Evolutionary conservation across 2,888 invertebrate species (phyloP).

Genomic region (Tubiluchus corallicola): DNA sequence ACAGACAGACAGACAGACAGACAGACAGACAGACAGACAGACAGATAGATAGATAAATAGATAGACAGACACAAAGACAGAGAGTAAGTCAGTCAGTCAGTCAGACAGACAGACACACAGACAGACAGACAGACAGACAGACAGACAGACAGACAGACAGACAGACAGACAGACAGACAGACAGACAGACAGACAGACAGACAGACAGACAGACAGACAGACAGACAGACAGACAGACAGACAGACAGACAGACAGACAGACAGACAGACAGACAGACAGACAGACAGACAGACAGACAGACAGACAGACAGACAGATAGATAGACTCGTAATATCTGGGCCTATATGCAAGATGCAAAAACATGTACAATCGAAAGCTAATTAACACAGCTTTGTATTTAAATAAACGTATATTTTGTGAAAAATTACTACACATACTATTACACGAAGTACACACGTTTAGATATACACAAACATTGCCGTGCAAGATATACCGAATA

Average conservation of each 20-base stretch:
- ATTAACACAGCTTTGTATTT: too few relatives aligned
- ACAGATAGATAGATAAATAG: too few relatives aligned
- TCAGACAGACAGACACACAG: constrained; percentile 4
- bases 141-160: constrained; percentile 6
- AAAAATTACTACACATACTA: too few relatives aligned
- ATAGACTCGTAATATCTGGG: too few relatives aligned
- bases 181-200: constrained; percentile 6
- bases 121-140: constrained; percentile 6
- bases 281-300: constrained; percentile 6
- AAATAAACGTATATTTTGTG: too few relatives aligned
- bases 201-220: constrained; percentile 6
- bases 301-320: too few relatives aligned
- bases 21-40: neutral
- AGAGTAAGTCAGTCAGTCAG: neutral
- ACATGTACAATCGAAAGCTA: too few relatives aligned
- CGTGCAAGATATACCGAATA: too few relatives aligned
- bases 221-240: constrained; percentile 6
- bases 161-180: constrained; percentile 2
- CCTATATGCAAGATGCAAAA: too few relatives aligned
- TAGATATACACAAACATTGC: too few relatives aligned
- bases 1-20: neutral
- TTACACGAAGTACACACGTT: too few relatives aligned
- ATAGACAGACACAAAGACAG: too few relatives aligned
- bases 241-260: constrained; percentile 6
- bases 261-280: constrained; percentile 6